Evolutionary conservation across 2,113 vertebrate genomes (phyloP), one percentile per base, ranked within the genome.

Genomic region (Microtus pennsylvanicus): DNA sequence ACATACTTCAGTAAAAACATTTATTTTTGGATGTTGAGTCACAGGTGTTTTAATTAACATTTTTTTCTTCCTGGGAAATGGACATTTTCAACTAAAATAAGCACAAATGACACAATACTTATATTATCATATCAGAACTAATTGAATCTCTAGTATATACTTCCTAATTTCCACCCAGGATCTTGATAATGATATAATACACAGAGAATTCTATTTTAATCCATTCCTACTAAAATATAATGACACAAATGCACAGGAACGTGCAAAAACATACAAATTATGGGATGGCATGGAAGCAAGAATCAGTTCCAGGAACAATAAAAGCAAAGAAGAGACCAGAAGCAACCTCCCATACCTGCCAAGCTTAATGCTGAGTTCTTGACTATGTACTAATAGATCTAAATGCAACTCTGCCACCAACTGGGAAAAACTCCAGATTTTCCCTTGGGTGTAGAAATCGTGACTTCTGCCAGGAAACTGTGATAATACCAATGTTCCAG

Each of bases 401-500:
- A 52, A 90, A 10, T 96, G 90, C 61, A 93, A 78, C 63, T 77
- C 92, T 89, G 90, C 93, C 89, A 94, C 88, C 89, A 97, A 90
- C 86, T 89, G 95, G 95, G 95, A 96, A 85, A 96, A 92, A 19
- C 50, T 97, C 86, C 96, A 98, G 55, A 83, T 90, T 94, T 96
- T 94, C 92, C 91, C 97, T 92, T 80, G 74, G 76, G 85, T 42
- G 89, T 38, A 95, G 63, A 93, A 90, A 94, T 96, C 63, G 26
- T 96, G 94, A 96, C 92, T 97, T 96, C 70, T 89, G 69, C 82
- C 92, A 78, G 70, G 82, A 94, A 96, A 91, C 92, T 87, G 77
- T 96, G 97, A 97, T 96, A 97, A 98, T 94, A 89, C 74, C 86
- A 97, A 87, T 72, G 93, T 97, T 97, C 95, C 77, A 47, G 19